Percentiles rank a stretch among this genome's conserved stretches.
These are phyloP conservation scores for Xanthia icteritia DNA, from an alignment of 2,888 invertebrate species.

Conservation along the genomic window DNA sequence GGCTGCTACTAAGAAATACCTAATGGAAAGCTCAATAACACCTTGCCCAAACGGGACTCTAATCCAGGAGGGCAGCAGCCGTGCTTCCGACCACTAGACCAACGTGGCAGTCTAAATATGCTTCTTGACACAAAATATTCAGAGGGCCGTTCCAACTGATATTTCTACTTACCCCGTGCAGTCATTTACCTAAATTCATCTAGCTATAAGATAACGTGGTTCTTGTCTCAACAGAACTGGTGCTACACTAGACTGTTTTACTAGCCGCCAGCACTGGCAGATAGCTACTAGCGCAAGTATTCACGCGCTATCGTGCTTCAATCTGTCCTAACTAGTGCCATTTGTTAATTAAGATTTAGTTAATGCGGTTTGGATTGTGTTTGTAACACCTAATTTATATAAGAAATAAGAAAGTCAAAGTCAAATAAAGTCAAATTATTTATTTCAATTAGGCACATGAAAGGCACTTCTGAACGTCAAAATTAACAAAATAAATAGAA, in stretches of 20 bases:
- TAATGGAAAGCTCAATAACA: no score
- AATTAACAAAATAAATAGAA: no score
- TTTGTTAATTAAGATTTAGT: conserved; percentile 41
- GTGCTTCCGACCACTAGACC: background rate
- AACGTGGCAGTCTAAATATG: background rate
- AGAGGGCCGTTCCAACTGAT: background rate
- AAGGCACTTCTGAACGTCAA: no score
- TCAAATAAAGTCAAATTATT: no score
- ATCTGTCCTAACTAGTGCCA: conserved; percentile 28
- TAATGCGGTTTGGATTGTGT: background rate
- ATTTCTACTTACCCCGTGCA: conserved; percentile 4
- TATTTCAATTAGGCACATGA: no score
- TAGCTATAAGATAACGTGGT: conserved; percentile 51
- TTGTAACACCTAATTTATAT: background rate
- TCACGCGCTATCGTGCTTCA: conserved; percentile 37
- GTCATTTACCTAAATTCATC: conserved; percentile 40
- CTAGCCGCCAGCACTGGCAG: conserved; percentile 37
- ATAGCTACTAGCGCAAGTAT: conserved; percentile 29
- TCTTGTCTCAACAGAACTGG: conserved; percentile 53
- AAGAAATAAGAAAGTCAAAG: no score
- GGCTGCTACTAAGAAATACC: no score
- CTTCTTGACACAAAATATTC: background rate
- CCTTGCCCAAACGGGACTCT: no score
- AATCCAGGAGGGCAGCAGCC: background rate
- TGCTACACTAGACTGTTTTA: conserved; percentile 29